These are phyloP conservation scores for Polia nebulosa DNA, from an alignment of 2,888 invertebrate genomes.

Conservation along the genomic window DNA sequence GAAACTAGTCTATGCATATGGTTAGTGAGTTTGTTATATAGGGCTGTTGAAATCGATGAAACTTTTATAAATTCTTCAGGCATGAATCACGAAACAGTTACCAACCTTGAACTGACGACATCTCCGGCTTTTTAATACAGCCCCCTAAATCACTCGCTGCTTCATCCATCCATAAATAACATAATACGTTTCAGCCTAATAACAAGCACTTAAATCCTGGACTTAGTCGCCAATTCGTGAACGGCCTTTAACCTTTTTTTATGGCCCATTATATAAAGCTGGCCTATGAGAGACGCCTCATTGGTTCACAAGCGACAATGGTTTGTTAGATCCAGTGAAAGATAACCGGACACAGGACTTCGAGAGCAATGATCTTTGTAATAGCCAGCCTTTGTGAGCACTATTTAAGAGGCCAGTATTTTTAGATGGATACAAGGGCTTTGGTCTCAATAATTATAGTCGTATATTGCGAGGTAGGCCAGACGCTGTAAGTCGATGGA, in stretches of 20 bases:
- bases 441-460: constrained; percentile 33
- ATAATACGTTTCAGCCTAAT: constrained; percentile 38
- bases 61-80: not conserved
- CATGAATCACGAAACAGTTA: not conserved
- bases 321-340: constrained; percentile 59
- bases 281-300: constrained; percentile 58
- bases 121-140: not conserved
- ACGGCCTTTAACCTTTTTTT: constrained; percentile 62
- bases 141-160: constrained; percentile 10
- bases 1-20: too few relatives aligned
- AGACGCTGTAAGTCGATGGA: not conserved
- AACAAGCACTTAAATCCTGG: constrained; percentile 53
- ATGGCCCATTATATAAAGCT: constrained; percentile 66
- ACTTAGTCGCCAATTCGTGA: constrained; percentile 62
- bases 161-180: constrained; percentile 31
- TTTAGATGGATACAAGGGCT: constrained; percentile 21
- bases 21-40: too few relatives aligned
- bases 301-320: constrained; percentile 55
- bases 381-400: constrained; percentile 28
- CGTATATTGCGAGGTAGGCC: constrained; percentile 27
- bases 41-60: too few relatives aligned
- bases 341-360: constrained; percentile 48
- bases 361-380: constrained; percentile 45
- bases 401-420: constrained; percentile 42
- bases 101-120: not conserved